These are phyloP conservation scores for Oophaga sylvatica DNA, from an alignment of 2,797 vertebrate species.

Conservation along the genomic window DNA sequence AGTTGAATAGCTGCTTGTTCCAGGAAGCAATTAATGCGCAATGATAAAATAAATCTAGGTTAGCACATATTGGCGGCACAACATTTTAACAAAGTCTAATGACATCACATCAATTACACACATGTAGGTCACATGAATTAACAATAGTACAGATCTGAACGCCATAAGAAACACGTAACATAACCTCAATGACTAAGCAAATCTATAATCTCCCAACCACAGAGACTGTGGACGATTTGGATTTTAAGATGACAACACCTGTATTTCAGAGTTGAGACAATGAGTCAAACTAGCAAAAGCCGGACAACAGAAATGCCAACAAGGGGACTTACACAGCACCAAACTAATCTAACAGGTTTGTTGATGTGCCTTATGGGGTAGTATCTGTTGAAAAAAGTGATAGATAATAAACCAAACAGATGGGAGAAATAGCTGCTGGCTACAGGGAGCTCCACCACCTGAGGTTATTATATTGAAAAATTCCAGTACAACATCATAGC, in stretches of 20 bases:
- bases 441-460: too few species aligned
- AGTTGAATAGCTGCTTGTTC: constrained; percentile 31
- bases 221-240: not conserved
- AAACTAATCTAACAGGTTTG: constrained; percentile 5
- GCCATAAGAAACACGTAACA: not conserved
- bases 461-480: too few species aligned
- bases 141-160: constrained; percentile 1
- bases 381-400: not conserved
- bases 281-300: constrained; percentile 29
- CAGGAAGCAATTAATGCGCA: constrained; percentile 17
- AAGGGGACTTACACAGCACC: not conserved
- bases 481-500: too few species aligned
- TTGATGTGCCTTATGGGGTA: not conserved
- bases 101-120: constrained; percentile 30
- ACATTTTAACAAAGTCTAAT: constrained; percentile 25
- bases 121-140: constrained; percentile 47
- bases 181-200: constrained; percentile 25
- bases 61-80: constrained; percentile 8
- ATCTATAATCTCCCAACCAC: constrained; percentile 2
- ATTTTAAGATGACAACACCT: not conserved
- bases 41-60: constrained; percentile 28
- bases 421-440: too few species aligned
- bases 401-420: not conserved
- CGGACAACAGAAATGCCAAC: constrained; percentile 4
- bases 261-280: not conserved